Evolutionary conservation across 2,888 invertebrate genomes (phyloP), one percentile per base, ranked within the genome.

Genomic region (Bembecia ichneumoniformis): DNA sequence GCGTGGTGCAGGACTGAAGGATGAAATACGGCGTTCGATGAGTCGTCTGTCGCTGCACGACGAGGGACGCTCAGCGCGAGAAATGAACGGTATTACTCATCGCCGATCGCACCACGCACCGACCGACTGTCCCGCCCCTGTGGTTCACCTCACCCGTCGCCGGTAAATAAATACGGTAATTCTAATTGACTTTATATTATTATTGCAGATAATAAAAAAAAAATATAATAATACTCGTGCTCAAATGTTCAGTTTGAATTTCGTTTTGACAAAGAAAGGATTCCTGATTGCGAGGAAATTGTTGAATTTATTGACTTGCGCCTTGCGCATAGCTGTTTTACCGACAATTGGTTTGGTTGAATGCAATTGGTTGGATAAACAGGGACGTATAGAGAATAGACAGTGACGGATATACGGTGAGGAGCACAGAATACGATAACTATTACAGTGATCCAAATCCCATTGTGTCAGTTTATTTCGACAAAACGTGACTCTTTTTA

Each of bases 71-170:
- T 77, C 79, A 73, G 64, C 77, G 77, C 73, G 73, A 77, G 63
- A 71, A 78, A 78, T 79, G 82, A 78, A 79, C 76, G 77, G 80
- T 79, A 82, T 82, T 86, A 82, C 80, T 82, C 84, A 84, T 83
- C 71, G 76, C 66, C 71, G 64, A 83, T 82, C 71, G 76, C 66
- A 71, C 64, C 64, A 68, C 68, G 68, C 68, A 64, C 59, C 56
- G 58, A 55, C 53, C 45, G 51, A 61, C 54, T 62, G 59, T 58
- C 55, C 54, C 59, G 62, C 61, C 46, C 35, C 28, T 28, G 47
- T 13, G 7, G 28, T 28, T 28, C 9, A 28, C 28, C 28, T 28
- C 28, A 28, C 7, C 28, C 28, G 28, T 2, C 11, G 44, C 44
- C 15, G 13, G 44, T 44, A 44, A 16, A 44, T 16, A 15, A 15